A percentile compares a stretch with the other conserved stretches of the same genome.
Evolutionary conservation across 2,113 vertebrate species (phyloP).

Genomic region (Sardina pilchardus): DNA sequence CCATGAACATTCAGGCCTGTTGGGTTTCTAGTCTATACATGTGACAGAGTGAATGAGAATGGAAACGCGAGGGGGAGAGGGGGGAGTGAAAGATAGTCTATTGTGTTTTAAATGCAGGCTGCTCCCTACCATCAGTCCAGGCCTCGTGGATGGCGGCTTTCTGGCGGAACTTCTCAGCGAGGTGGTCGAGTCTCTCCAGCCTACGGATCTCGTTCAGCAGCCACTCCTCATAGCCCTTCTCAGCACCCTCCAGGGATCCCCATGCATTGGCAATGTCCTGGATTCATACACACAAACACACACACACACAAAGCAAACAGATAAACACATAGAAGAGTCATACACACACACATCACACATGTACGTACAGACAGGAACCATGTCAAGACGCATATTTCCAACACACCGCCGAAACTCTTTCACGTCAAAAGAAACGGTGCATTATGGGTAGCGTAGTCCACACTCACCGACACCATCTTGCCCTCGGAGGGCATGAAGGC

Average conservation of each 20-base stretch:
- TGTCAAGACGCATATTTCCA: background rate
- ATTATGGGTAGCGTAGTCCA: background rate
- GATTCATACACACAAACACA: conserved; percentile 10
- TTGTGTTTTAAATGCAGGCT: background rate
- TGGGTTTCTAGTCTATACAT: background rate
- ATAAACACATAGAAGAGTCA: background rate
- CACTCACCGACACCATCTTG: conserved; percentile 85
- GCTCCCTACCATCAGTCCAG: conserved; percentile 90
- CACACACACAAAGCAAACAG: background rate
- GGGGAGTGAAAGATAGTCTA: too few relatives aligned
- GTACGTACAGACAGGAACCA: background rate
- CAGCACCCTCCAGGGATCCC: conserved; percentile 91
- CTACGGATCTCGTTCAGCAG: conserved; percentile 95
- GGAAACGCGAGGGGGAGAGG: background rate
- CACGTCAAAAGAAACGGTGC: background rate
- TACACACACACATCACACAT: background rate
- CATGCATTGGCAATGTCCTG: conserved; percentile 96
- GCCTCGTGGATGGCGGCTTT: conserved; percentile 96
- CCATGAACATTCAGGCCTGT: background rate
- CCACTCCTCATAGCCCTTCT: conserved; percentile 99
- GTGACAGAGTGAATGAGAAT: background rate
- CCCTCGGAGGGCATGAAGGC: conserved; percentile 99
- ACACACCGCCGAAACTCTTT: background rate
- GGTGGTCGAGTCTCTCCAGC: conserved; percentile 94
- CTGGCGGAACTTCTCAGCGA: conserved; percentile 97